phyloP scores from a whole-genome alignment of 2,888 invertebrate genomes.

The Drosophila diplacantha region DNA sequence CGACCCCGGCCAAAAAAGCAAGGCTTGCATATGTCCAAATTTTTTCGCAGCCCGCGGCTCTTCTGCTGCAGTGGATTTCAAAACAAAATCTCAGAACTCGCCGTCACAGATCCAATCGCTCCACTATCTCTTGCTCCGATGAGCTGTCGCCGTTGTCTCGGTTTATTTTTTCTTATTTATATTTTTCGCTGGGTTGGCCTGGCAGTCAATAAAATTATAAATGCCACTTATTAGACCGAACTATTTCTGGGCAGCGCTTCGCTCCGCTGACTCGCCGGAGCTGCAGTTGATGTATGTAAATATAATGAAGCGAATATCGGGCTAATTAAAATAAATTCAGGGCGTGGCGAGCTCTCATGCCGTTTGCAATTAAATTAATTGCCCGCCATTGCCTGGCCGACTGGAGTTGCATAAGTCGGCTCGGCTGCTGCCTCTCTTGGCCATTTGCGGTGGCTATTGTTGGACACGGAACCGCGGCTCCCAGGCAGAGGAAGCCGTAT shows the following conservation, averaged over 20 bases:
- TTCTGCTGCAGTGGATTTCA: constrained; percentile 61
- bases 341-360: constrained; percentile 61
- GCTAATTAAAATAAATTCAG: constrained; percentile 62
- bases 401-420: constrained; percentile 46
- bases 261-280: constrained; percentile 37
- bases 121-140: constrained; percentile 14
- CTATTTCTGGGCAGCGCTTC: constrained; percentile 54
- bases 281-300: constrained; percentile 39
- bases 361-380: constrained; percentile 61
- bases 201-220: constrained; percentile 65
- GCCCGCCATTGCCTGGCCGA: constrained; percentile 42
- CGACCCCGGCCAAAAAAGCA: constrained; percentile 32
- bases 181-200: constrained; percentile 35
- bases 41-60: constrained; percentile 50
- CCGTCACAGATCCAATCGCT: constrained; percentile 33
- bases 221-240: constrained; percentile 64
- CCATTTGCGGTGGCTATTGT: constrained; percentile 21
- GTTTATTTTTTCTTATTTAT: not conserved
- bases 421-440: constrained; percentile 8
- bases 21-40: constrained; percentile 41
- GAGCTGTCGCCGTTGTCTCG: constrained; percentile 8
- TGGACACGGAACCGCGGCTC: constrained; percentile 33
- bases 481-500: constrained; percentile 16
- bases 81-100: constrained; percentile 55
- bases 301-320: constrained; percentile 56